Base-by-base conservation (phyloP, 2,888 invertebrate genomes). In the Lasioglossum malachurum region DNA sequence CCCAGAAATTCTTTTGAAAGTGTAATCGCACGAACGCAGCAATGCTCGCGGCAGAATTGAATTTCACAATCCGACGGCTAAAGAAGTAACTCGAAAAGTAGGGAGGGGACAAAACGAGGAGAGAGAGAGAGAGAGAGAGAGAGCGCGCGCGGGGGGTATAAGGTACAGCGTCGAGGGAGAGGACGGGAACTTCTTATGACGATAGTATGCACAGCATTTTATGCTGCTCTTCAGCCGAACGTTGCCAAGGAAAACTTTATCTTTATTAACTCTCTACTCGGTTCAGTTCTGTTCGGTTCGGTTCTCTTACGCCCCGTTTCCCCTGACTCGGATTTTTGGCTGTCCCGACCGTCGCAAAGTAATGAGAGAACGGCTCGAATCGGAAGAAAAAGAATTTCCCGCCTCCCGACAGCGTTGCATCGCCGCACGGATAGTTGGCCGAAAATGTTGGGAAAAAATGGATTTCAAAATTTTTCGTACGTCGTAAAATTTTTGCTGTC, bases 241-340 rank as follows among this genome's bases (percentile, higher is more conserved):
- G 73, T 77, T 84, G 83, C 83, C 84, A 83, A 84, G 67, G 57
- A 72, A 83, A 83, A 69, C 73, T 84, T 77, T 67, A 46, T 74
- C 77, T 77, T 67, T 83, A 82, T 82, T 83, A 77, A 77, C 83
- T 83, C 44, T 19, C 12, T 14, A 19, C 72, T 57, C 53, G 19
- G 35, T 64, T 41, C 44, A 14, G 60, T 53, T 35, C 44, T 27
- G 60, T 72, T 27, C 71, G 71, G 71, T n/a, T 41, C 5, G 38
- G 49, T 49, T n/a, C 12, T 12, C 41, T 14, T 41, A 41, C 41
- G 23, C 38, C 10, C 7, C 41, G 75, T 83, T 72, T 49, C 16
- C 41, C 23, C 31, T 23, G 38, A 31, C 57, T 60, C 38, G n/a
- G 46, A 71, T 49, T 71, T 75, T 67, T 74, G 71, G 4, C 46